Base-by-base conservation (phyloP, 1,140 invertebrate species). In the Tribolium castaneum region DNA sequence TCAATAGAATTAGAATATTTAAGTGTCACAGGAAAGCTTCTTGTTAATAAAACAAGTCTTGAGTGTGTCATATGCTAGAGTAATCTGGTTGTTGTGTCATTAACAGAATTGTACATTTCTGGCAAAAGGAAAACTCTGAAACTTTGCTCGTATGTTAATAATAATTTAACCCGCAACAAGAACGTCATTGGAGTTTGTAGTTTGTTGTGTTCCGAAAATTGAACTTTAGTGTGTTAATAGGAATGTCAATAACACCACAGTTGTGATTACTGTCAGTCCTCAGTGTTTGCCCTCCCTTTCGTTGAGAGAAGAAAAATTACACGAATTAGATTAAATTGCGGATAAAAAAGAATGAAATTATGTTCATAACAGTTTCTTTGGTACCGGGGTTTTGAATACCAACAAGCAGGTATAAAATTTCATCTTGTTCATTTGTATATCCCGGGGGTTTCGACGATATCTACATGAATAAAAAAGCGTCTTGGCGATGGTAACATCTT, bases 361-460 rank as follows among this genome's bases (percentile, higher is more conserved):
- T 30, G 25, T 30, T 30, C 25, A 30, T 30, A 30, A 6, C 25
- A 45, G n/a, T 45, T 45, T 45, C 39, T 45, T 39, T 39, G 9
- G 9, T 39, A 39, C 39, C n/a, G 9, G 7, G 2, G 39, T 45
- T 45, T 45, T 45, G 39, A 45, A 45, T 45, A 45, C 9, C 39
- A 45, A 45, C 19, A 66, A 34, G 59, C 13, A 62, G 59, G 30
- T 66, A 66, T 66, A 66, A 66, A 66, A 66, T 66, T 35, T 66
- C 59, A 62, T 30, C 16, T 10, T 25, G 30, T 62, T 62, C 22
- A 66, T 66, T 66, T 66, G 25, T 66, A 13, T 66, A 9, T 12
- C 30, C 30, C 6, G 6, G 30, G n/a, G 12, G 59, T 39, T 34
- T 25, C 12, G 19, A 19, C 52, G 3, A 19, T 9, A 13, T 56